phyloP scores from a whole-genome alignment of 2,888 invertebrate species.

The Herminia tarsipennalis region DNA sequence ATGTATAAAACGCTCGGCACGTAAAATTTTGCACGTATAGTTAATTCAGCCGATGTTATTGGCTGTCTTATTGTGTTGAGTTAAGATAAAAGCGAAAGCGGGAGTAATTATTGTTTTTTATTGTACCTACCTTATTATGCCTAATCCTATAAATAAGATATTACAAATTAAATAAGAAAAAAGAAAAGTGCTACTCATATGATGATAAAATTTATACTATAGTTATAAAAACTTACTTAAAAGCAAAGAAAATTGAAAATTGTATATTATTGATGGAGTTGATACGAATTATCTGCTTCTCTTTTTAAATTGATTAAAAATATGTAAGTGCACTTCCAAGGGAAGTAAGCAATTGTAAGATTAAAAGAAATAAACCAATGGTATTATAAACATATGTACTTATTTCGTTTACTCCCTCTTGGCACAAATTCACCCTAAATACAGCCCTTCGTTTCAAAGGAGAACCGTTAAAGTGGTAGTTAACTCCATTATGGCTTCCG shows the following conservation, averaged over 20 bases:
- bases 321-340: too few relatives aligned
- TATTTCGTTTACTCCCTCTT: constrained; percentile 1
- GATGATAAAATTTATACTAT: too few relatives aligned
- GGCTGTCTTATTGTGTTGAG: background rate
- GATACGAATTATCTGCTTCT: too few relatives aligned
- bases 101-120: too few relatives aligned
- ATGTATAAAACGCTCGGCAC: constrained; percentile 8
- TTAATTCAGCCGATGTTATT: constrained; percentile 9
- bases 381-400: background rate
- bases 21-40: constrained; percentile 4
- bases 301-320: too few relatives aligned
- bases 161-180: too few relatives aligned
- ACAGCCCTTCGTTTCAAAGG: constrained; percentile 34
- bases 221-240: too few relatives aligned
- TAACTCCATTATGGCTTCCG: constrained; percentile 63
- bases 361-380: background rate
- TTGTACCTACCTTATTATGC: too few relatives aligned
- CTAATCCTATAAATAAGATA: too few relatives aligned
- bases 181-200: too few relatives aligned
- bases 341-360: background rate
- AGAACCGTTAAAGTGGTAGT: constrained; percentile 63
- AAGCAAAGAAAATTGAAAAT: too few relatives aligned
- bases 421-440: constrained; percentile 7
- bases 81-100: background rate
- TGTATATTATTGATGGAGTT: too few relatives aligned